phyloP scores from a whole-genome alignment of 2,888 invertebrate genomes.

The Galeopsomyia nigrocyanea region DNA sequence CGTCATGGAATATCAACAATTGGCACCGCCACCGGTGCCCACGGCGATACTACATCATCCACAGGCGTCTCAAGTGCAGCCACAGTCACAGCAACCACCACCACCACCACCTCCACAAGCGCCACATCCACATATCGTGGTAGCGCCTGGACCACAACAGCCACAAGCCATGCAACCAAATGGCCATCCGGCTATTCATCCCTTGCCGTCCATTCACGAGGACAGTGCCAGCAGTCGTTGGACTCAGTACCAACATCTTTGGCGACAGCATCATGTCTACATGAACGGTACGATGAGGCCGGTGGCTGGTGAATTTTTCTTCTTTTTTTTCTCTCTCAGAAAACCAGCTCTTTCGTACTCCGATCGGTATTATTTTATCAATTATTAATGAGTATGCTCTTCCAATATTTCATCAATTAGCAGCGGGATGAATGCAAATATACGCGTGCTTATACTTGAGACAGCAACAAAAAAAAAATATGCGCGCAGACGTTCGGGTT shows the following conservation, averaged over 20 bases:
- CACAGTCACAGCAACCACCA: conserved; percentile 54
- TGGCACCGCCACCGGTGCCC: conserved; percentile 69
- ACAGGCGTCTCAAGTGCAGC: conserved; percentile 56
- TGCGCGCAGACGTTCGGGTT: too few relatives aligned
- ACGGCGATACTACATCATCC: conserved; percentile 65
- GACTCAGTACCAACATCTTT: conserved; percentile 83
- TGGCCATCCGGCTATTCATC: conserved; percentile 50
- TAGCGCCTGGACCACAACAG: conserved; percentile 61
- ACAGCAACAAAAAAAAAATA: too few relatives aligned
- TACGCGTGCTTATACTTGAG: too few relatives aligned
- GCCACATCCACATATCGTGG: conserved; percentile 64
- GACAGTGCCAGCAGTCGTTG: conserved; percentile 74
- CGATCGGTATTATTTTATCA: too few relatives aligned
- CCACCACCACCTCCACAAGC: conserved; percentile 54
- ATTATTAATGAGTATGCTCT: too few relatives aligned
- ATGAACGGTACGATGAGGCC: conserved; percentile 75
- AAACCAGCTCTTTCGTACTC: too few relatives aligned
- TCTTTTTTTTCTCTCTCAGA: too few relatives aligned
- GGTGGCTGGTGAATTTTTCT: too few relatives aligned
- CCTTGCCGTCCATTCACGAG: conserved; percentile 74
- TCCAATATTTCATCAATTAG: too few relatives aligned
- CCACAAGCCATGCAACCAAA: conserved; percentile 45
- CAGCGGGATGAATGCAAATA: too few relatives aligned
- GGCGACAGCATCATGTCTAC: conserved; percentile 83
- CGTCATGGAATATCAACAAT: conserved; percentile 70